phyloP scores from a whole-genome alignment of 2,888 invertebrate species.

The Serrognathus titanus region DNA sequence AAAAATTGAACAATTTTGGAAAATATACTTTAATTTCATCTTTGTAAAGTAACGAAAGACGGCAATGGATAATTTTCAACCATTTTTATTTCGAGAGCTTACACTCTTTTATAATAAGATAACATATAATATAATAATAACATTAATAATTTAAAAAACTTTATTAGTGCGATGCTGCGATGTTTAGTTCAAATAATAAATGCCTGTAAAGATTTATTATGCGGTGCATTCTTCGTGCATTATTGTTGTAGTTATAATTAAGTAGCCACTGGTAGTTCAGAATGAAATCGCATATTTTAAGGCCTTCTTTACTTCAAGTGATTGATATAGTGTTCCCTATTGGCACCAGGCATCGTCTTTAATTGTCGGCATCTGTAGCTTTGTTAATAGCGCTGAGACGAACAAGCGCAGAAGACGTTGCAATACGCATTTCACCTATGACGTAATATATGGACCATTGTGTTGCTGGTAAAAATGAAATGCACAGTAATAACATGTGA shows the following conservation, averaged over 20 bases:
- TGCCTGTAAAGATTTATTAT: no score
- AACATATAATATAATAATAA: no score
- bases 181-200: no score
- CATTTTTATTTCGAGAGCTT: no score
- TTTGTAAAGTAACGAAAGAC: no score
- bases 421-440: constrained; percentile 29
- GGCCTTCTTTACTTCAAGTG: constrained; percentile 5
- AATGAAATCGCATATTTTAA: constrained; percentile 6
- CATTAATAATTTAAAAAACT: no score
- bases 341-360: constrained; percentile 35
- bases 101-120: no score
- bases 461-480: constrained; percentile 42
- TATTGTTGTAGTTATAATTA: constrained; percentile 16
- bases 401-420: constrained; percentile 11
- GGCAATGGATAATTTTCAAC: no score
- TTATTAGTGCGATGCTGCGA: no score
- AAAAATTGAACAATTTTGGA: no score
- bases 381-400: constrained; percentile 33
- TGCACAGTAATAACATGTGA: constrained; percentile 42
- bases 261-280: constrained; percentile 11
- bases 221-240: no score
- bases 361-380: constrained; percentile 39
- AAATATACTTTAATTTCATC: no score
- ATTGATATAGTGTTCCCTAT: constrained; percentile 23
- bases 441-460: constrained; percentile 49